Base-by-base conservation (phyloP, 2,888 invertebrate species). In the Malthinus flaveolus region DNA sequence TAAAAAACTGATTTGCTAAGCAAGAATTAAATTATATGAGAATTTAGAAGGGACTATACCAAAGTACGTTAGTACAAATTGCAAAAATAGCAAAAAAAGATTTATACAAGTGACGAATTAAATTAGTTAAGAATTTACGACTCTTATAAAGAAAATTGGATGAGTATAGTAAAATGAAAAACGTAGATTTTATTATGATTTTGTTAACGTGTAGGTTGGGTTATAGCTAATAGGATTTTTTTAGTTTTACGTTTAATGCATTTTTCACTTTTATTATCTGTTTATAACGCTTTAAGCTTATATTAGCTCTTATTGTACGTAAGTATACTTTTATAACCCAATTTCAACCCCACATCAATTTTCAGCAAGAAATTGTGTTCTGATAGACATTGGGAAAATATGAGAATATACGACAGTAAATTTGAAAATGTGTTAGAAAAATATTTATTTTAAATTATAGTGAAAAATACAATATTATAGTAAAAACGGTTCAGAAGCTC, bases 291-390 rank as follows among this genome's bases (percentile, higher is more conserved):
- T 42, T n/a, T 7, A 42, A 42, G 23, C 11, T 42, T 42, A 42
- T 15, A 42, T 42, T 42, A 42, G 39, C 12, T n/a, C 15, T 42
- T 42, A 42, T 42, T 42, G 39, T 42, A 42, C n/a, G 39, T 9
- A 42, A 42, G 23, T 42, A 42, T 7, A 42, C 39, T 42, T 42
- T 42, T 42, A 42, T 42, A 42, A 42, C 39, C 9, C 39, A 42
- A 42, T 42, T 42, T 42, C 23, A 23, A 42, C 39, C 39, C 23
- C 39, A 23, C 15, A 42, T 23, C 9, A 42, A 42, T 42, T 42
- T 42, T 15, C 15, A n/a, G 23, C n/a, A 42, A 9, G 13, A 15
- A n/a, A 42, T 42, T 42, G 15, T 15, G 23, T 42, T 42, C 23
- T 42, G 39, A 42, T n/a, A 42, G 39, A 23, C 23, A 9, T 15